These are phyloP conservation scores for Brachyalestes nurse DNA, from an alignment of 2,797 vertebrate species.

Conservation along the genomic window DNA sequence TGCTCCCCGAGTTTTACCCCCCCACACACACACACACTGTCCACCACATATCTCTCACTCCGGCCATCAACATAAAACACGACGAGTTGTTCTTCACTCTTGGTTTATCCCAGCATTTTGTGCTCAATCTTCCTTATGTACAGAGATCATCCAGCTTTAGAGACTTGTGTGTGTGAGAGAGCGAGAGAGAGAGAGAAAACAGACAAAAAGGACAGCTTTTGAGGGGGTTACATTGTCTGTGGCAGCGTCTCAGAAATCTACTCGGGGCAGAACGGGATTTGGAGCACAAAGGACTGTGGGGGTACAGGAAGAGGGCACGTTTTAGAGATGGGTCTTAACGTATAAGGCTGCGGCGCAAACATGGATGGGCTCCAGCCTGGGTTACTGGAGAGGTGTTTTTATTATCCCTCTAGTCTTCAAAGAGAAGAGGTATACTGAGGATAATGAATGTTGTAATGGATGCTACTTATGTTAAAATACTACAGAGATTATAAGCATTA, in stretches of 20 bases:
- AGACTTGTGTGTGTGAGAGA: conserved; percentile 58
- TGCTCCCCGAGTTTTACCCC: conserved; percentile 21
- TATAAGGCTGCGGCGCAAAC: conserved; percentile 73
- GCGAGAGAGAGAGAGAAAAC: conserved; percentile 33
- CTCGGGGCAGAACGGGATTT: conserved; percentile 83
- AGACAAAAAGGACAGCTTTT: conserved; percentile 83
- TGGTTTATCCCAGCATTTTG: conserved; percentile 16
- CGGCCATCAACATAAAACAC: neutral
- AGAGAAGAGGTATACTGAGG: conserved; percentile 69
- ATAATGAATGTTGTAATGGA: conserved; percentile 63
- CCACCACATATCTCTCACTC: conserved; percentile 8
- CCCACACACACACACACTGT: too few species aligned
- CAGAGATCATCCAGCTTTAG: conserved; percentile 76
- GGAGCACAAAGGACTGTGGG: conserved; percentile 81
- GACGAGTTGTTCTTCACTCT: conserved; percentile 3
- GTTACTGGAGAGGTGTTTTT: conserved; percentile 75
- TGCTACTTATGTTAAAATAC: conserved; percentile 42
- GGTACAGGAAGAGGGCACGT: conserved; percentile 82
- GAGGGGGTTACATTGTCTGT: conserved; percentile 83
- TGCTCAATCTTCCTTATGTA: conserved; percentile 30
- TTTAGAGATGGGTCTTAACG: conserved; percentile 77
- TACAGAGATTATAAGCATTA: conserved; percentile 32
- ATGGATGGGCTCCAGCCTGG: conserved; percentile 78
- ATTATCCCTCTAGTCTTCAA: conserved; percentile 73
- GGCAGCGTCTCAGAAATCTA: conserved; percentile 80